These are phyloP conservation scores for Oryzias celebensis DNA, from an alignment of 2,113 vertebrate species.

Conservation along the genomic window DNA sequence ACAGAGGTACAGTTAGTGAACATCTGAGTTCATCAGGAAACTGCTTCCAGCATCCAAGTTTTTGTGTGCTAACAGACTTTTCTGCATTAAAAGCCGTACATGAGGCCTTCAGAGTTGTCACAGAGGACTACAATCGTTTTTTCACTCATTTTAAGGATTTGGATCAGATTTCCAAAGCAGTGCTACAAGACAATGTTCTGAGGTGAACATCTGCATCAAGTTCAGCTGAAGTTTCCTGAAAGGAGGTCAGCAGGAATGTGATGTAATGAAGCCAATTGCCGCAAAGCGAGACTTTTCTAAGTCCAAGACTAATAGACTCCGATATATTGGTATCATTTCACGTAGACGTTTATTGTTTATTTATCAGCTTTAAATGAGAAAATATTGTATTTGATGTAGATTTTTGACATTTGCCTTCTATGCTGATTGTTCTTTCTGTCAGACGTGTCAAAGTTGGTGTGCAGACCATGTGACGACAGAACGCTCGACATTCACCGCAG, in stretches of 20 bases:
- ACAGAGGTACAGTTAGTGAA: no score
- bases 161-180: constrained; percentile 38
- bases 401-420: constrained; percentile 3
- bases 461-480: constrained; percentile 17
- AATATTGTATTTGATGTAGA: background rate
- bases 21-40: no score
- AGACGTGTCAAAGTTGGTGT: constrained; percentile 7
- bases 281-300: constrained; percentile 24
- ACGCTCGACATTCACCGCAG: constrained; percentile 41
- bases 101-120: constrained; percentile 14
- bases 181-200: constrained; percentile 41
- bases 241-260: constrained; percentile 35
- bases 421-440: constrained; percentile 7
- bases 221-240: constrained; percentile 31
- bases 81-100: background rate
- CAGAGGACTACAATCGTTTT: constrained; percentile 32
- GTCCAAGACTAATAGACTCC: constrained; percentile 20
- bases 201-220: constrained; percentile 44
- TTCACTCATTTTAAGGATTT: constrained; percentile 9
- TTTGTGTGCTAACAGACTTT: no score
- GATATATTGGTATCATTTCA: constrained; percentile 10
- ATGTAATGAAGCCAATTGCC: constrained; percentile 31
- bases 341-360: background rate
- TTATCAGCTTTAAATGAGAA: constrained; percentile 4
- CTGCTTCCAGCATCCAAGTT: no score